Percentiles rank a stretch among this genome's conserved stretches.
phyloP scores from a whole-genome alignment of 2,113 vertebrate genomes.

The Leiothrix lutea region DNA sequence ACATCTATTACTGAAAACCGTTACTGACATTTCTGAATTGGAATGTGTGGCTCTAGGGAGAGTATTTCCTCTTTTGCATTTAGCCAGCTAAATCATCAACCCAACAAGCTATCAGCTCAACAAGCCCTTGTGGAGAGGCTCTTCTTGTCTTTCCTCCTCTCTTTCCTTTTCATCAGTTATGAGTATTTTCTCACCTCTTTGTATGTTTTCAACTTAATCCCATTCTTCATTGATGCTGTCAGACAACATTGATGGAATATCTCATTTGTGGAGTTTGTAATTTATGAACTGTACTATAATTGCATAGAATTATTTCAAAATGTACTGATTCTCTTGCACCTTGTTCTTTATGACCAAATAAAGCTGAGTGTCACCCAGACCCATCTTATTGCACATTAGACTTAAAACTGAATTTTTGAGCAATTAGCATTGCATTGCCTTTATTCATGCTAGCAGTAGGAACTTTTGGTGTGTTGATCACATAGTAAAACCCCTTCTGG shows the following conservation, averaged over 20 bases:
- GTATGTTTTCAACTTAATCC: not conserved
- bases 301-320: not conserved
- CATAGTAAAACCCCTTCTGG: not conserved
- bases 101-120: not conserved
- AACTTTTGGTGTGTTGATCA: not conserved
- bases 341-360: not conserved
- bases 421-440: not conserved
- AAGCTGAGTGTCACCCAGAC: not conserved
- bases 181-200: conserved; percentile 11
- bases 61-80: conserved; percentile 5
- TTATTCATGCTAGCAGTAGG: not conserved
- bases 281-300: not conserved
- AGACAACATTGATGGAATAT: not conserved
- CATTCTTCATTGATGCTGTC: not conserved
- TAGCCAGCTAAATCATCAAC: not conserved
- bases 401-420: not conserved
- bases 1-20: not conserved
- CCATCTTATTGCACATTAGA: not conserved
- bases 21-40: conserved; percentile 29
- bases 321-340: not conserved
- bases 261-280: not conserved
- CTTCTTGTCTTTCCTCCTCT: not conserved
- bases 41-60: not conserved
- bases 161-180: not conserved
- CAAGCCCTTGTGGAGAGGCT: not conserved